Conservation (phyloP, 2,888 invertebrate genomes). For the Sarcophaga subvicina region DNA sequence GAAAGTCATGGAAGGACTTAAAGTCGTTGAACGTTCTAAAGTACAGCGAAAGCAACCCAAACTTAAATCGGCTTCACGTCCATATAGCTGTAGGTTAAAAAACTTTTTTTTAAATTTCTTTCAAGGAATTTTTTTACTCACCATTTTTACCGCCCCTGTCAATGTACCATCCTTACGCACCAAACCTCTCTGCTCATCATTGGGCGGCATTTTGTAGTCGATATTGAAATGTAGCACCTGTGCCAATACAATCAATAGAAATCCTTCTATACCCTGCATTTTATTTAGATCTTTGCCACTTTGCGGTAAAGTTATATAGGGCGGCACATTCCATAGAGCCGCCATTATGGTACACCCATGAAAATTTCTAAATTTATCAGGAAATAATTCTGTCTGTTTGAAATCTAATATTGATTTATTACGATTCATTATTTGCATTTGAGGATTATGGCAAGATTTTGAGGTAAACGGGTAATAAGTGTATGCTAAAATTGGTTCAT, state of each 20-base stretch:
- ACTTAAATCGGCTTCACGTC: conserved; percentile 70
- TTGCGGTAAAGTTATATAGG: conserved; percentile 58
- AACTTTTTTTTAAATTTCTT: background rate
- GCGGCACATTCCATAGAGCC: conserved; percentile 68
- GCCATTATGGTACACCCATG: conserved; percentile 55
- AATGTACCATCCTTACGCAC: conserved; percentile 52
- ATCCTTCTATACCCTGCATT: conserved; percentile 62
- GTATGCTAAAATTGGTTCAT: conserved; percentile 32
- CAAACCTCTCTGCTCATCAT: conserved; percentile 70
- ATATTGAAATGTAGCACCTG: conserved; percentile 50
- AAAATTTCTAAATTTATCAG: conserved; percentile 58
- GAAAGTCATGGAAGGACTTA: conserved; percentile 67
- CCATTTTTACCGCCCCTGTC: conserved; percentile 69
- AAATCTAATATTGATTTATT: conserved; percentile 35
- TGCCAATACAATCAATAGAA: conserved; percentile 50
- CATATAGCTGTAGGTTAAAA: conserved; percentile 63
- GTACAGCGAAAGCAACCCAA: conserved; percentile 71
- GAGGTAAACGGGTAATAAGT: conserved; percentile 65
- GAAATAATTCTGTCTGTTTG: conserved; percentile 39
- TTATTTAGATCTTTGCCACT: background rate
- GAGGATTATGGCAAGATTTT: conserved; percentile 33
- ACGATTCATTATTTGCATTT: conserved; percentile 10
- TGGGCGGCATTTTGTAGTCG: conserved; percentile 63
- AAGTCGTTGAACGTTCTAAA: conserved; percentile 61
- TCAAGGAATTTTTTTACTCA: background rate